Evolutionary conservation across 53 echinoderm and acorn worm genomes (phyloP).

Genomic region (Crossaster papposus): DNA sequence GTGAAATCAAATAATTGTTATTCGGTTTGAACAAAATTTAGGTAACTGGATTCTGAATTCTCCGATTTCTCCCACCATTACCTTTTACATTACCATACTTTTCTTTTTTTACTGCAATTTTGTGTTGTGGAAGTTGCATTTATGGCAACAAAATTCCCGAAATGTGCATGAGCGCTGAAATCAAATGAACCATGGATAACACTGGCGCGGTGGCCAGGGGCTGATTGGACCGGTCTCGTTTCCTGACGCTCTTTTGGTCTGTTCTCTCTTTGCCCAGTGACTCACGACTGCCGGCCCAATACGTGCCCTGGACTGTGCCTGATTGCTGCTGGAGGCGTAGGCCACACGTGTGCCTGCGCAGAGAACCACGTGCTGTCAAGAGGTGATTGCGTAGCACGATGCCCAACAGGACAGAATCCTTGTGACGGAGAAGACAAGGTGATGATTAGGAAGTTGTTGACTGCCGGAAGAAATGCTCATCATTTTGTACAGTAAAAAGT

Average conservation of each 20-base stretch:
- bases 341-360: slow-evolving; percentile 77
- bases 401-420: slow-evolving; percentile 65
- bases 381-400: slow-evolving; percentile 55
- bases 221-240: not conserved
- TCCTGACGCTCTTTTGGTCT: not conserved
- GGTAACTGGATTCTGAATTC: too few species aligned
- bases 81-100: too few species aligned
- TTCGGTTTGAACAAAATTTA: too few species aligned
- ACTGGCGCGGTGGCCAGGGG: not conserved
- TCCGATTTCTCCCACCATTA: too few species aligned
- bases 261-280: not conserved
- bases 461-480: not conserved
- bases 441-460: not conserved
- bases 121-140: too few species aligned
- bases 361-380: slow-evolving; percentile 70
- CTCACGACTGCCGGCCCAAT: not conserved
- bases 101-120: too few species aligned
- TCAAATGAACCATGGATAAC: too few species aligned
- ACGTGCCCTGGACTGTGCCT: slow-evolving; percentile 69
- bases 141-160: too few species aligned
- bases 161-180: too few species aligned
- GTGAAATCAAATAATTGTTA: too few species aligned
- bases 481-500: not conserved
- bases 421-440: slow-evolving; percentile 63
- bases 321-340: slow-evolving; percentile 55